Percentiles rank a stretch among this genome's conserved stretches.
phyloP scores from a whole-genome alignment of 2,113 vertebrate genomes.

The Eulacestoma nigropectus region DNA sequence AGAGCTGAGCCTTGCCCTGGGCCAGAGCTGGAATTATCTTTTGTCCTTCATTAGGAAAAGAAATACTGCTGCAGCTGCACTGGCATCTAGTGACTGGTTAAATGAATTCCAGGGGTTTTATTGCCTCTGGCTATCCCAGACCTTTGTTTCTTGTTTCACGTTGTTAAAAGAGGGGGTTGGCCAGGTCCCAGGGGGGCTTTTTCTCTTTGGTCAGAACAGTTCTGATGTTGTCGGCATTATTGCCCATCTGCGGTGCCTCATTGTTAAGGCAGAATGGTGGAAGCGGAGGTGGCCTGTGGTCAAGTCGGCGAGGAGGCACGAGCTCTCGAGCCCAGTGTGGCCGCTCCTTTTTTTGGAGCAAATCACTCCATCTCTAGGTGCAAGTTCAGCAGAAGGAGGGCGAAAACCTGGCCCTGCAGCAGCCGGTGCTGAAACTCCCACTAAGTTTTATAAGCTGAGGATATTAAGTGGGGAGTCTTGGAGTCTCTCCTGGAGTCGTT shows the following conservation, averaged over 20 bases:
- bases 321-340: not conserved
- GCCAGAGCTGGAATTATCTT: not conserved
- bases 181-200: constrained; percentile 23
- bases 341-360: not conserved
- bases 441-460: not conserved
- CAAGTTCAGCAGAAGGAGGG: constrained; percentile 28
- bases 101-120: constrained; percentile 65
- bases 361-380: not conserved
- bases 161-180: constrained; percentile 43
- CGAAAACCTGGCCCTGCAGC: not conserved
- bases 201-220: constrained; percentile 33
- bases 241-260: constrained; percentile 35
- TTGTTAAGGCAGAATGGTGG: not conserved
- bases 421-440: not conserved
- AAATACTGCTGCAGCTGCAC: constrained; percentile 62
- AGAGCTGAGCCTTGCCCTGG: not conserved
- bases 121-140: constrained; percentile 50
- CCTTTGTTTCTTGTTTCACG: constrained; percentile 56
- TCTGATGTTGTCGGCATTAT: constrained; percentile 26
- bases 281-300: not conserved
- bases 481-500: not conserved
- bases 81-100: constrained; percentile 62
- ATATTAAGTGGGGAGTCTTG: constrained; percentile 8
- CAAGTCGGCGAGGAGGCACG: constrained; percentile 9
- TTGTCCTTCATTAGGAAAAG: constrained; percentile 39